Base-by-base conservation (phyloP, 2,888 invertebrate genomes). In the Amorpha juglandis region DNA sequence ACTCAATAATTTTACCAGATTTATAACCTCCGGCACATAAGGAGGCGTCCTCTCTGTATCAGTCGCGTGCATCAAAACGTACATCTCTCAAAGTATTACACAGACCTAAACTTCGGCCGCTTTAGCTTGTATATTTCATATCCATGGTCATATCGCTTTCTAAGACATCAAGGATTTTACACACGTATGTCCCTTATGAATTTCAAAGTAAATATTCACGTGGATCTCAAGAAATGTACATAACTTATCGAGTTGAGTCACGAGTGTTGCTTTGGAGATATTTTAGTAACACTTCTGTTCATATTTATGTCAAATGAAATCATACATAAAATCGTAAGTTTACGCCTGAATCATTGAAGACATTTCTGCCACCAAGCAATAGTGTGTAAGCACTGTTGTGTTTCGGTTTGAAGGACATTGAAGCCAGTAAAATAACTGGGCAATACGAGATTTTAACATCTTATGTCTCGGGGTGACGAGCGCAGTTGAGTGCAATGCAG, bases 131-230 rank as follows among this genome's bases (percentile, higher is more conserved):
- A 81, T 78, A 80, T 79, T 82, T 82, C 78, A 79, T 70, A 75
- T 78, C 72, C 78, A 74, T 75, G 74, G 79, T 79, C 78, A 74
- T 74, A 75, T 69, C 70, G 74, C 75, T 74, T 70, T 68, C 51
- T 65, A 73, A 78, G 67, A 65, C 71, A 68, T 70, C 71, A 71
- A 73, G 72, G 72, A 74, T 77, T 75, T 66, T 74, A 71, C 67
- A 67, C 68, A 53, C 27, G 52, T 64, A 45, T 47, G 45, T 16
- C 45, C 53, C 33, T 64, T 50, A 33, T 35, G 47, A 63, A 35
- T 50, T n/a, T 63, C 55, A 55, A 51, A 47, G 27, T 21, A 53
- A 55, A 16, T 50, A 48, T 63, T 63, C 14, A 63, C 12, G 19
- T 55, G 38, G 33, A 48, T 33, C 12, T 50, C 35, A 50, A 50